phyloP scores from a whole-genome alignment of 2,888 invertebrate genomes.

The Lepidochitona cinerea region DNA sequence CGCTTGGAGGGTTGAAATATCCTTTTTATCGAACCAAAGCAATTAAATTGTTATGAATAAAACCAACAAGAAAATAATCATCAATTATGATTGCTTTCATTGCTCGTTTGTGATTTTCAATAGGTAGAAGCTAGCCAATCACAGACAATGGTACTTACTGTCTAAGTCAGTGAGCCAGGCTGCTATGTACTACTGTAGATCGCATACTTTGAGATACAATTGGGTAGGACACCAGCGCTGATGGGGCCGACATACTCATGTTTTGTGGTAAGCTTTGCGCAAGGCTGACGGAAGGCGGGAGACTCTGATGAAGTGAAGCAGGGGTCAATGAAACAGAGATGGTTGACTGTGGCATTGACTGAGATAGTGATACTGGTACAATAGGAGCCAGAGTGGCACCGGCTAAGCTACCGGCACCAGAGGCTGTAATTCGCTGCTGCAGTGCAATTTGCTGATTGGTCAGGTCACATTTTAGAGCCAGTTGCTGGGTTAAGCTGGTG shows the following conservation, averaged over 20 bases:
- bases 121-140: slow-evolving; percentile 2
- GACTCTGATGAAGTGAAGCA: slow-evolving; percentile 41
- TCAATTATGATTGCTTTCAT: no score
- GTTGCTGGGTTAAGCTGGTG: slow-evolving; percentile 67
- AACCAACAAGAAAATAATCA: no score
- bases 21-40: no score
- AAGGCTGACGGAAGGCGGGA: slow-evolving; percentile 37
- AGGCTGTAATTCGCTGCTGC: slow-evolving; percentile 34
- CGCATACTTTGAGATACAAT: slow-evolving; percentile 64
- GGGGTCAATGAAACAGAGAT: slow-evolving; percentile 40
- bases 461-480: slow-evolving; percentile 63
- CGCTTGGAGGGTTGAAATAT: no score
- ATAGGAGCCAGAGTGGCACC: slow-evolving; percentile 53
- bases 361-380: slow-evolving; percentile 52
- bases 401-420: slow-evolving; percentile 38
- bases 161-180: slow-evolving; percentile 2
- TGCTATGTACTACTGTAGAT: slow-evolving; percentile 33
- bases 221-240: slow-evolving; percentile 59
- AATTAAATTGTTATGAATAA: no score
- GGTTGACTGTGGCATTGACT: slow-evolving; percentile 45
- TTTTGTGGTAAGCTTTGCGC: slow-evolving; percentile 42
- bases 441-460: slow-evolving; percentile 54
- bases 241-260: slow-evolving; percentile 35
- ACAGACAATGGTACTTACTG: slow-evolving; percentile 1
- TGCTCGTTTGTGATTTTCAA: no score